A percentile compares a stretch with the other conserved stretches of the same genome.
Conservation (phyloP, 1,140 invertebrate species). For the Venturia canescens region DNA sequence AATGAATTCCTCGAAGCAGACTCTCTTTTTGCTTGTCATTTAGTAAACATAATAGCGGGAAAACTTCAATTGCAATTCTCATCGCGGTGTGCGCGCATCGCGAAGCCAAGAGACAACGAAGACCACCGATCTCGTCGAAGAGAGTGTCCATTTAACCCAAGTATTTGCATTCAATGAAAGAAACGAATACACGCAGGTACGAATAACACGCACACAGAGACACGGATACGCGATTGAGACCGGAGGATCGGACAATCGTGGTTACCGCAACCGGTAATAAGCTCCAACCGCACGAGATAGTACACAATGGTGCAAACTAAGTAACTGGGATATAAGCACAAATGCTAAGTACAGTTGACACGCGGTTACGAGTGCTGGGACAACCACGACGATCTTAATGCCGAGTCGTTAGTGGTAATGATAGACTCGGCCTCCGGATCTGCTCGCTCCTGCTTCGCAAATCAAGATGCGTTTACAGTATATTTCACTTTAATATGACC, state of each 20-base stretch:
- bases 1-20: background rate
- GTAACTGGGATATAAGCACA: slow-evolving; percentile 34
- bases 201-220: background rate
- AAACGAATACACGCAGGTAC: background rate
- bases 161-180: slow-evolving; percentile 57
- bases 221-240: background rate
- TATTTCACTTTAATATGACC: background rate
- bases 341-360: slow-evolving; percentile 29
- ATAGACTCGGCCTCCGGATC: slow-evolving; percentile 47
- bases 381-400: background rate
- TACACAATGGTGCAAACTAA: slow-evolving; percentile 49
- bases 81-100: background rate
- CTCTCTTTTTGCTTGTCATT: background rate
- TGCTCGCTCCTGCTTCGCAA: background rate
- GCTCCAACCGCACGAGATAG: background rate
- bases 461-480: background rate
- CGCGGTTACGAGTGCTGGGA: background rate
- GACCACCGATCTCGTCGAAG: slow-evolving; percentile 25
- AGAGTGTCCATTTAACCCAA: slow-evolving; percentile 44
- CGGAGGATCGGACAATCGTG: slow-evolving; percentile 9
- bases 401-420: slow-evolving; percentile 51
- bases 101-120: slow-evolving; percentile 16
- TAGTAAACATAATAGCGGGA: background rate
- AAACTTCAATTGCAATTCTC: slow-evolving; percentile 26
- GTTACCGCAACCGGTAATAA: slow-evolving; percentile 22